Percentiles rank a stretch among this genome's conserved stretches.
These are phyloP conservation scores for Trachelipus rathkii DNA, from an alignment of 1,140 invertebrate species.

Conservation along the genomic window DNA sequence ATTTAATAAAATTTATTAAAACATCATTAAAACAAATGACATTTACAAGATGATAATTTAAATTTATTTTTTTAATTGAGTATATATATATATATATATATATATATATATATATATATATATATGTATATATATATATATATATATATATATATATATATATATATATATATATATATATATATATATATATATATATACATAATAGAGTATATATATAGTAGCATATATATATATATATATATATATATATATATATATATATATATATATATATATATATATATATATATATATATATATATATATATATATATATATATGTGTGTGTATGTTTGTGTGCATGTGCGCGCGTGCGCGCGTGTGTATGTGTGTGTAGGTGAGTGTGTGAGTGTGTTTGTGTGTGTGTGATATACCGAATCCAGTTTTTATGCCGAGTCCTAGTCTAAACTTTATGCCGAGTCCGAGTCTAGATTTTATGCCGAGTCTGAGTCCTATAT, in stretches of 20 bases:
- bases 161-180: neutral
- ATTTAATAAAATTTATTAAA: no score
- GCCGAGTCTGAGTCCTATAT: no score
- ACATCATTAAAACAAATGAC: no score
- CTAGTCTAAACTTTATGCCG: no score
- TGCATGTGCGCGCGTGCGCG: neutral
- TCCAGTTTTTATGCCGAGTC: no score
- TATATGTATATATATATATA: conserved; percentile 7
- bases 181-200: conserved; percentile 15
- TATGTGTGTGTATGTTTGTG: neutral
- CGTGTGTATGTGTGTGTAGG: neutral
- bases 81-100: conserved; percentile 17
- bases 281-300: conserved; percentile 15
- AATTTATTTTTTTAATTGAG: no score
- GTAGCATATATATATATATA: conserved; percentile 15
- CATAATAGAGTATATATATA: no score
- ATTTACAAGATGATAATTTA: no score
- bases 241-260: conserved; percentile 12
- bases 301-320: conserved; percentile 15
- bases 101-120: conserved; percentile 20
- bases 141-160: conserved; percentile 18
- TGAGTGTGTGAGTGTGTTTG: neutral
- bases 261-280: conserved; percentile 8
- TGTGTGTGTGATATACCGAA: neutral
- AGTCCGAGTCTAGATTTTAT: no score